phyloP scores from a whole-genome alignment of 1,140 invertebrate genomes.

The Bombus pascuorum region DNA sequence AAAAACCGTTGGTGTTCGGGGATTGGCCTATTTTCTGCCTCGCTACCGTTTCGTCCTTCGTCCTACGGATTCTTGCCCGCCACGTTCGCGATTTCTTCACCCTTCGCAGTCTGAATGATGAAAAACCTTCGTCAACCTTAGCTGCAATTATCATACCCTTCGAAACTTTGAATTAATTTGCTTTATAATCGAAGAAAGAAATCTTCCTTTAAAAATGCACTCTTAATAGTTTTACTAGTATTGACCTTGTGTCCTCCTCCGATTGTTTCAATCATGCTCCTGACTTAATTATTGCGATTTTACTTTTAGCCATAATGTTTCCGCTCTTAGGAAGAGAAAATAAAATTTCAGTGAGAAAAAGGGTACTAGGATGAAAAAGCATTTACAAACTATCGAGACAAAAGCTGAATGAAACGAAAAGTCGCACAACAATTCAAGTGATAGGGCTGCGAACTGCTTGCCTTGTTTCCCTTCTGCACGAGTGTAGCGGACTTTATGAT shows the following conservation, averaged over 20 bases:
- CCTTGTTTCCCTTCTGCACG: conserved; percentile 7
- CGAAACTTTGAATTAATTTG: neutral
- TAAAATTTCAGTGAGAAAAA: too few species aligned
- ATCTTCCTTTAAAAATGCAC: neutral
- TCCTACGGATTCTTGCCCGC: neutral
- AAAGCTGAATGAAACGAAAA: neutral
- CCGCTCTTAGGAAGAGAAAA: too few species aligned
- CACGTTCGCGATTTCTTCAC: neutral
- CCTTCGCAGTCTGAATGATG: neutral
- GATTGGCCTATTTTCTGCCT: conserved; percentile 46
- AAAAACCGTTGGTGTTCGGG: conserved; percentile 21
- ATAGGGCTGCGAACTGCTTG: neutral
- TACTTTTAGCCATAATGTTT: too few species aligned
- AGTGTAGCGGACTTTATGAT: conserved; percentile 64
- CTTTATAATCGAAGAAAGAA: neutral
- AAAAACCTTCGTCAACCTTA: neutral
- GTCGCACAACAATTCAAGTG: conserved; percentile 28
- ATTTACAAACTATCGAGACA: neutral
- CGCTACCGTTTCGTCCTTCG: conserved; percentile 14
- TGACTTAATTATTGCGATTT: too few species aligned
- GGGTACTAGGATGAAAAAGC: too few species aligned
- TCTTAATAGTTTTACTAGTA: neutral
- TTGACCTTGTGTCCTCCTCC: too few species aligned
- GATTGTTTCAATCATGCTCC: too few species aligned
- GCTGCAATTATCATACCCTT: neutral